Evolutionary conservation across 2,888 invertebrate species (phyloP).

Genomic region (Acanthosepion pharaonis): DNA sequence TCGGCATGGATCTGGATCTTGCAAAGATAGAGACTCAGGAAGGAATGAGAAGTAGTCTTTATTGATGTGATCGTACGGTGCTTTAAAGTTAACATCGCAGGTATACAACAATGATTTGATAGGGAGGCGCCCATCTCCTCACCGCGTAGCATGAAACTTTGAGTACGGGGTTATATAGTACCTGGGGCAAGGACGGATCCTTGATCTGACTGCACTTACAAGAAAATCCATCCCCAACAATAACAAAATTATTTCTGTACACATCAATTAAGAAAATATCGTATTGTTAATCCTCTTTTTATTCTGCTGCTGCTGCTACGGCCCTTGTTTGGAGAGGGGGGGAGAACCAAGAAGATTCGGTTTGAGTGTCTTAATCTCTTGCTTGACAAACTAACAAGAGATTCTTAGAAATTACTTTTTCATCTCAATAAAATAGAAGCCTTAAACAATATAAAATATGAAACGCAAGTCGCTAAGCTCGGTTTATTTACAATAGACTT

Average conservation of each 20-base stretch:
- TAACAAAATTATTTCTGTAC: neutral
- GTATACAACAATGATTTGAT: too few species aligned
- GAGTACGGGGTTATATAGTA: too few species aligned
- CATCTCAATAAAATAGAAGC: neutral
- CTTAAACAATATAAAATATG: neutral
- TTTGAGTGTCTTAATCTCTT: neutral
- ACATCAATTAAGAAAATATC: neutral
- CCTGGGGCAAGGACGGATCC: neutral
- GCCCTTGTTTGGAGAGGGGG: neutral
- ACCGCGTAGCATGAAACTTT: too few species aligned
- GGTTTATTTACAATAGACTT: neutral
- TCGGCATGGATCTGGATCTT: too few species aligned
- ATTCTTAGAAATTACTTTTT: neutral
- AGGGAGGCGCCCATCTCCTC: too few species aligned
- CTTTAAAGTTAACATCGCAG: too few species aligned
- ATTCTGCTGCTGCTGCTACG: neutral
- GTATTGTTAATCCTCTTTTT: neutral
- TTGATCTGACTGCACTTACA: neutral
- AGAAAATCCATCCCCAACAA: neutral
- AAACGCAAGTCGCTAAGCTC: neutral
- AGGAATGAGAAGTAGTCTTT: too few species aligned
- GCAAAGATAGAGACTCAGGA: too few species aligned
- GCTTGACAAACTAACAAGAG: neutral
- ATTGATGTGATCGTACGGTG: too few species aligned
- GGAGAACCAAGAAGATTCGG: neutral